Conservation (phyloP, 2,797 vertebrate species). For the Sebastes glaucus region DNA sequence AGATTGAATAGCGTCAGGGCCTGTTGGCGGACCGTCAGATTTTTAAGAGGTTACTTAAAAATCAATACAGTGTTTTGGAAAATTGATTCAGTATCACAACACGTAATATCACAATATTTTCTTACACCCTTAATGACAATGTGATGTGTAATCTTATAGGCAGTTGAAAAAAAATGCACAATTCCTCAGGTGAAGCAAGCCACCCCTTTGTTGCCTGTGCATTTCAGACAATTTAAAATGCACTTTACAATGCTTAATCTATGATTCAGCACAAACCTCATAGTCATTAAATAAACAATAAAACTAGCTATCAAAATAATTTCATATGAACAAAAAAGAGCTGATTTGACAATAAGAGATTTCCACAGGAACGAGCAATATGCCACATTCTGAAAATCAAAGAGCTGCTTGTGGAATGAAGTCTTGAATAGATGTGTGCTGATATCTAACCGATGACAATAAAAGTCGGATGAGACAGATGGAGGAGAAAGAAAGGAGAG, state of each 20-base stretch:
- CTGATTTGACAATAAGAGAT: neutral
- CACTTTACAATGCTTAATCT: neutral
- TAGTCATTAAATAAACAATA: constrained; percentile 1
- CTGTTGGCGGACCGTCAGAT: too few species aligned
- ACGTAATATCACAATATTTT: too few species aligned
- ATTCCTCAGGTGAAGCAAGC: neutral
- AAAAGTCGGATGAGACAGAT: constrained; percentile 55
- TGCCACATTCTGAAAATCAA: constrained; percentile 28
- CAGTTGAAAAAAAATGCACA: neutral
- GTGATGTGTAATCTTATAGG: neutral
- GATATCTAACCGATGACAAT: constrained; percentile 52
- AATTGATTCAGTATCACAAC: too few species aligned
- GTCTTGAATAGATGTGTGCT: constrained; percentile 18
- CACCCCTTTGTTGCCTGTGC: neutral
- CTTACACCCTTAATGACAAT: neutral
- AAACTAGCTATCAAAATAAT: neutral
- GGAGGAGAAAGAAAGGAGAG: constrained; percentile 30
- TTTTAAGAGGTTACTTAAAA: too few species aligned
- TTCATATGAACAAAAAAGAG: constrained; percentile 15
- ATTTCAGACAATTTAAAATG: neutral
- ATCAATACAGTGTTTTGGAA: too few species aligned
- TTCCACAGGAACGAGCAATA: neutral
- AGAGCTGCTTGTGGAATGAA: constrained; percentile 27
- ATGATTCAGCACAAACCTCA: neutral
- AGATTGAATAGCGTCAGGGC: too few species aligned